These are phyloP conservation scores for Pocillopora damicornis DNA, from an alignment of 64 coral and sea anemone species.

Conservation along the genomic window DNA sequence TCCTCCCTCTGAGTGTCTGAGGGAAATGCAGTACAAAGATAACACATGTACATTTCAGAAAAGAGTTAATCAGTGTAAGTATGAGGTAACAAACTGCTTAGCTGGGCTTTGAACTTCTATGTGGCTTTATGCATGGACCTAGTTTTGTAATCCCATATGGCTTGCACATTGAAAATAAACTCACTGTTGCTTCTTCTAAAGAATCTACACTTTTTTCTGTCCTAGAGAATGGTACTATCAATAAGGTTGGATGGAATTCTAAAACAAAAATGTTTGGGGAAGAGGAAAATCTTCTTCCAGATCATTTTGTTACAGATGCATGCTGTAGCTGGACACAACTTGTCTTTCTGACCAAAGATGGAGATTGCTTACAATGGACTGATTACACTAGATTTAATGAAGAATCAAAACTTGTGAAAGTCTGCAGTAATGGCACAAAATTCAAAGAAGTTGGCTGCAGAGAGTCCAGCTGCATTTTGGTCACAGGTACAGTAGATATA, in stretches of 20 bases:
- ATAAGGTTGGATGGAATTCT: conserved; percentile 55
- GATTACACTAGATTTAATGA: conserved; percentile 28
- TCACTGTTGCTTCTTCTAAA: not conserved
- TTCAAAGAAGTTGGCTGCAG: conserved; percentile 34
- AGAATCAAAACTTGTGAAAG: conserved; percentile 25
- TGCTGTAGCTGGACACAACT: conserved; percentile 45
- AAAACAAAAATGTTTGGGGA: conserved; percentile 19
- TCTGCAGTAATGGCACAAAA: not conserved
- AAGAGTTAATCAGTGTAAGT: too few species aligned
- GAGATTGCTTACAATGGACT: conserved; percentile 52
- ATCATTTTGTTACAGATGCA: conserved; percentile 43
- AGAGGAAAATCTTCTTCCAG: conserved; percentile 50
- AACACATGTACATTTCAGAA: too few species aligned
- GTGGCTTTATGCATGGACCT: too few species aligned
- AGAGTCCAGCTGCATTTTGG: conserved; percentile 45
- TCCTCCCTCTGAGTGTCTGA: too few species aligned
- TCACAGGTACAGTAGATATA: conserved; percentile 9
- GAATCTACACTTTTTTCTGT: not conserved
- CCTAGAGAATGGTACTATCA: conserved; percentile 56
- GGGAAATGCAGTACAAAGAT: too few species aligned
- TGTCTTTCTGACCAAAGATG: conserved; percentile 32
- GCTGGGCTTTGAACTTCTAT: too few species aligned
- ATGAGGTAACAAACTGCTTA: too few species aligned
- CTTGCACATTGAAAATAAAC: too few species aligned
- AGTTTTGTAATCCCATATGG: too few species aligned